Conservation (phyloP, 1,140 invertebrate genomes). For the Eurosta solidaginis region DNA sequence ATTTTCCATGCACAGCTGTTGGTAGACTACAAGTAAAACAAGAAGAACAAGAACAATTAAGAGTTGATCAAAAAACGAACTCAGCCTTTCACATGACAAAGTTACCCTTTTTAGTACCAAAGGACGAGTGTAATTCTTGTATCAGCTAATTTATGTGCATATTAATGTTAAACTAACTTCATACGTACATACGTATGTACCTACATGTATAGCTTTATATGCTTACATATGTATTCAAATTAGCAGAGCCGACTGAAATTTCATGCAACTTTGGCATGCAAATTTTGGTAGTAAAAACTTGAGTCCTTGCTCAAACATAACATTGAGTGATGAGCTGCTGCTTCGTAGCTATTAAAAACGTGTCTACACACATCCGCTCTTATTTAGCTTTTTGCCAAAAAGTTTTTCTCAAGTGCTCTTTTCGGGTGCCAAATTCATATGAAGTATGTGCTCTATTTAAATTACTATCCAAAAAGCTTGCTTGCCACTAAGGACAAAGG, state of each 20-base stretch:
- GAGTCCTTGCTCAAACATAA: neutral
- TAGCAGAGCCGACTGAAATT: neutral
- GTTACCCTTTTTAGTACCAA: conserved; percentile 43
- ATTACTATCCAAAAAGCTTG: conserved; percentile 1
- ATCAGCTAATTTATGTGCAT: conserved; percentile 55
- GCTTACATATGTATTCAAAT: too few relatives aligned
- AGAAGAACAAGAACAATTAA: neutral
- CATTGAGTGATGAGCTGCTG: neutral
- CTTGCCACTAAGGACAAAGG: neutral
- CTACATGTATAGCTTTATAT: neutral
- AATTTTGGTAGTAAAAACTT: conserved; percentile 3
- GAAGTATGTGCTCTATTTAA: neutral
- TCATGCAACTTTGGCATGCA: neutral
- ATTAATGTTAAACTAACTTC: conserved; percentile 40
- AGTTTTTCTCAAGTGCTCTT: neutral
- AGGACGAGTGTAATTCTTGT: conserved; percentile 15
- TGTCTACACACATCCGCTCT: too few relatives aligned
- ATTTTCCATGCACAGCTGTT: neutral
- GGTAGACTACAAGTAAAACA: neutral
- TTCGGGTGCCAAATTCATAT: neutral
- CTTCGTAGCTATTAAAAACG: neutral
- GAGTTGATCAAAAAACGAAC: neutral
- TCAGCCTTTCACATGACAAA: neutral
- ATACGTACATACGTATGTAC: neutral
- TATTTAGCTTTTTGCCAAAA: neutral